Evolutionary conservation across 2,888 invertebrate genomes (phyloP), one percentile per base, ranked within the genome.

Genomic region (Erebia epiphron): DNA sequence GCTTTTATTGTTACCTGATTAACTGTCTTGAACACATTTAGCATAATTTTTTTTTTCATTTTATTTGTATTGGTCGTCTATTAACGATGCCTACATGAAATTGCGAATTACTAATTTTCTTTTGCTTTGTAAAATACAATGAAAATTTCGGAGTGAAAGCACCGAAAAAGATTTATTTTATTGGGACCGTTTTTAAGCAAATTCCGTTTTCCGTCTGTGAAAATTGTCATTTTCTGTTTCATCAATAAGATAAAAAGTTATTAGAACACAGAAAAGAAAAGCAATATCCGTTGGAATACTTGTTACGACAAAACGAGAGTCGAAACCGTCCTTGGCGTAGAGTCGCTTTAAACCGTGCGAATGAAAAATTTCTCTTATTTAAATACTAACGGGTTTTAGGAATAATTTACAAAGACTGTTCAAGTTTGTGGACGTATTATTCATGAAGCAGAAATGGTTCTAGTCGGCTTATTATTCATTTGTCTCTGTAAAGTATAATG

Each of bases 171-270:
- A n/a, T 35, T 58, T n/a, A 21, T 61, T 61, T 63, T 35, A 52
- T 64, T 64, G 13, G 35, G 11, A 64, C 50, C 46, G 41, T 65
- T 43, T 58, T 67, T 58, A 26, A 41, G 83, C 78, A 81, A 86
- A 88, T 88, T 85, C 80, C 80, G 79, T 86, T 87, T n/a, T 83
- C 81, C 78, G 79, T 79, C 69, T 82, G 79, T 82, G 83, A 83
- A 87, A 86, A 88, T 87, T 86, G 86, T 84, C 84, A 89, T 90
- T 89, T 90, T 91, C 88, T 87, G 86, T 91, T 91, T 88, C 90
- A 90, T 91, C 90, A 88, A 87, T 87, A 87, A 88, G 88, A 88
- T 90, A 88, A 88, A 87, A 91, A 89, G 86, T 87, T 86, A 88
- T 90, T 88, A 90, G 82, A 81, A 80, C 75, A 35, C 7, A 76